A percentile compares a stretch with the other conserved stretches of the same genome.
These are phyloP conservation scores for Agelastica alni DNA, from an alignment of 2,888 invertebrate species.

Conservation along the genomic window DNA sequence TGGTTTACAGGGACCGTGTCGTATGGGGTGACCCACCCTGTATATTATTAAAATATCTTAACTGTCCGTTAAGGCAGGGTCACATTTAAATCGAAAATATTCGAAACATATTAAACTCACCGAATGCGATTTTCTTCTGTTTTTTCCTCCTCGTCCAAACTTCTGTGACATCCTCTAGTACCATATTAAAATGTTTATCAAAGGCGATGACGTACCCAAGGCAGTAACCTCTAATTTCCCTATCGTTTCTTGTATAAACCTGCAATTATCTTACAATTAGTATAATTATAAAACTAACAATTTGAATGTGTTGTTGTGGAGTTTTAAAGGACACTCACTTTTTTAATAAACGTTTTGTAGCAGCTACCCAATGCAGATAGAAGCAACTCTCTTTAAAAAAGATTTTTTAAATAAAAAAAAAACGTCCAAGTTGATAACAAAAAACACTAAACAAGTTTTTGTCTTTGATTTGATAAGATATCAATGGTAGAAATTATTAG, in stretches of 20 bases:
- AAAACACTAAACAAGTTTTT: too few species aligned
- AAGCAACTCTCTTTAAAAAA: neutral
- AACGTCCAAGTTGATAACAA: neutral
- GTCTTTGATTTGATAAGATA: too few species aligned
- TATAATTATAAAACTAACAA: neutral
- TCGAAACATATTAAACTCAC: too few species aligned
- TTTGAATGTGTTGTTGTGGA: neutral
- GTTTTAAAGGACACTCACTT: too few species aligned
- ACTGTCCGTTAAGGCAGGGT: too few species aligned
- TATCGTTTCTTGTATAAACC: conserved; percentile 75
- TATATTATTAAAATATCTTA: too few species aligned
- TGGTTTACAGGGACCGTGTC: too few species aligned
- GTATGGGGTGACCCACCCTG: too few species aligned
- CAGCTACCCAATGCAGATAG: neutral
- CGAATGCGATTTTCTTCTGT: conserved; percentile 66
- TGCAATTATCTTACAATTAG: conserved; percentile 50
- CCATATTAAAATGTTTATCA: conserved; percentile 94
- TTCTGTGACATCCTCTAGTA: conserved; percentile 81
- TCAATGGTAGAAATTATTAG: too few species aligned
- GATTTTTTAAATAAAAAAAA: neutral
- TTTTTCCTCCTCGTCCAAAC: conserved; percentile 70
- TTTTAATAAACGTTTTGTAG: neutral
- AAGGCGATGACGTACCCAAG: conserved; percentile 82
- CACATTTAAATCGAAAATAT: too few species aligned
- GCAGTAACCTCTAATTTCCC: conserved; percentile 75